These are phyloP conservation scores for Brachypteracias leptosomus DNA, from an alignment of 2,113 vertebrate genomes.

Conservation along the genomic window DNA sequence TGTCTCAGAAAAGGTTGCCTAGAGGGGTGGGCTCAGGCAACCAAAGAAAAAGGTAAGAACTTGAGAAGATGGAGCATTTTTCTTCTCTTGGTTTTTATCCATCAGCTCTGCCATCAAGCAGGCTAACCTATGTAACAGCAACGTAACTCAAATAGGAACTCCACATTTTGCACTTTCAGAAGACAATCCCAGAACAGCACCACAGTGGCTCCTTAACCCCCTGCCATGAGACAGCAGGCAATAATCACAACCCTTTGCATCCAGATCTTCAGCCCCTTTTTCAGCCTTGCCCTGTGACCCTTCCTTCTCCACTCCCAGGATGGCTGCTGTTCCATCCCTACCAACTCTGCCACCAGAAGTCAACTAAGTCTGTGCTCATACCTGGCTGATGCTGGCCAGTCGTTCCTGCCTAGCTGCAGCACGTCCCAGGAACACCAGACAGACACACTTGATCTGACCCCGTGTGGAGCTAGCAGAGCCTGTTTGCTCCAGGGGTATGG, in stretches of 20 bases:
- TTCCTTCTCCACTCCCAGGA: background rate
- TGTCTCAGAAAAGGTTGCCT: background rate
- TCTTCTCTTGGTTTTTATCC: background rate
- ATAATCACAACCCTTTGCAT: background rate
- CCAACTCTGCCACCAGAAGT: background rate
- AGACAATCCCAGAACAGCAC: background rate
- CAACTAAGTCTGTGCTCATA: background rate
- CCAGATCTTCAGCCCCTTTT: background rate
- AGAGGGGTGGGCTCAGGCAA: background rate
- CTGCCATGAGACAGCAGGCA: background rate
- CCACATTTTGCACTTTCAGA: background rate
- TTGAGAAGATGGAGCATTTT: background rate
- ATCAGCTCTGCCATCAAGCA: background rate
- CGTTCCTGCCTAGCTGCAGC: background rate
- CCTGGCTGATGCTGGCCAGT: background rate
- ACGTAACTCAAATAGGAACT: background rate
- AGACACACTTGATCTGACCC: background rate
- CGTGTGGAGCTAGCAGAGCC: rapidly evolving
- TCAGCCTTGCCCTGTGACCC: background rate
- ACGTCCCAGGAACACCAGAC: background rate
- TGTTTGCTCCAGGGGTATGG: background rate
- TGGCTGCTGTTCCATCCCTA: rapidly evolving
- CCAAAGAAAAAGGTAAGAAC: background rate
- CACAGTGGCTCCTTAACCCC: background rate
- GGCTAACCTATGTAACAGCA: background rate